Conservation (phyloP, 1,140 invertebrate species). For the Archegozetes longisetosus region DNA sequence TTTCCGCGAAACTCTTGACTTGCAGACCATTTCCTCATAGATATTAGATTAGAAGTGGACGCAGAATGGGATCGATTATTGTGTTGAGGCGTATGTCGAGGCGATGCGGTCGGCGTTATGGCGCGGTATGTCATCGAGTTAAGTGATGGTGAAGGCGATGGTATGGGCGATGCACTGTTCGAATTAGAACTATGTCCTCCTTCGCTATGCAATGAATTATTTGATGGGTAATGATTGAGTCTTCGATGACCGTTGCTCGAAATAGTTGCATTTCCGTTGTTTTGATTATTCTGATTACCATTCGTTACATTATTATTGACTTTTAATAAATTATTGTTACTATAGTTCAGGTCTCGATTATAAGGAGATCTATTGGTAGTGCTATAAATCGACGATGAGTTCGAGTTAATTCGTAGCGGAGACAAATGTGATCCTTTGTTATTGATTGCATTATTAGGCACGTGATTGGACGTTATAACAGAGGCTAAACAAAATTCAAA, state of each 20-base stretch:
- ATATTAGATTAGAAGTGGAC: conserved; percentile 22
- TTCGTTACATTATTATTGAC: not conserved
- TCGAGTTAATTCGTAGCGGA: not conserved
- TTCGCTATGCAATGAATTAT: conserved; percentile 59
- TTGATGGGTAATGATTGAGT: conserved; percentile 56
- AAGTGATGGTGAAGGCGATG: conserved; percentile 53
- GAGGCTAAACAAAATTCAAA: no score
- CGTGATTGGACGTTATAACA: no score
- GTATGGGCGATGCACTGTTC: conserved; percentile 47
- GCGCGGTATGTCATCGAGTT: not conserved
- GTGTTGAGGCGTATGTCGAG: conserved; percentile 36
- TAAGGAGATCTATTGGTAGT: no score
- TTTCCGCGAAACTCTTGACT: conserved; percentile 18
- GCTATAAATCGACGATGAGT: not conserved
- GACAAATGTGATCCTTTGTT: conserved; percentile 2
- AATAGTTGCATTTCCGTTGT: conserved; percentile 7
- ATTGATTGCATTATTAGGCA: not conserved
- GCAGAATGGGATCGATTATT: conserved; percentile 14
- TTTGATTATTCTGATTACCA: conserved; percentile 5
- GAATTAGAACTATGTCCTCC: conserved; percentile 65
- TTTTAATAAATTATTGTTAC: not conserved
- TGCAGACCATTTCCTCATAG: conserved; percentile 48
- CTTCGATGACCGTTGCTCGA: conserved; percentile 20
- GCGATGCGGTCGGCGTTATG: conserved; percentile 8
- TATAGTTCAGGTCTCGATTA: no score